Evolutionary conservation across 1,140 invertebrate species (phyloP).

Genomic region (Pteromalus puparum): DNA sequence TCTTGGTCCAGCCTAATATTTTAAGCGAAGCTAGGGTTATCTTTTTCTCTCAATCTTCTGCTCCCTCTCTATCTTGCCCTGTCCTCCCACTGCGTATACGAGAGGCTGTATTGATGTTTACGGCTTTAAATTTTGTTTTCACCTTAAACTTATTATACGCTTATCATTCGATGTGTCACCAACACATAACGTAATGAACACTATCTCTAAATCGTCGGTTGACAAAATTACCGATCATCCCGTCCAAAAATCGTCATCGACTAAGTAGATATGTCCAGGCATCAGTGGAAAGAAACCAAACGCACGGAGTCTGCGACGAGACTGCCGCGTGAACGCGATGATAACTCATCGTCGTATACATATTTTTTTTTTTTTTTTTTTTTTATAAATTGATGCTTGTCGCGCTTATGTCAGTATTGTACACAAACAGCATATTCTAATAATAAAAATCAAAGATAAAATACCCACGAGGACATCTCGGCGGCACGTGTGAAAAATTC

Average conservation of each 20-base stretch:
- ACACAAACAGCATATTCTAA: no score
- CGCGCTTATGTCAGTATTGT: no score
- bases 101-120: no score
- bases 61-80: background rate
- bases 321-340: background rate
- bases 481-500: background rate
- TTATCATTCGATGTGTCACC: background rate
- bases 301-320: background rate
- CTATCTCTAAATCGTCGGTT: no score
- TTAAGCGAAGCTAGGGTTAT: slow-evolving; percentile 16
- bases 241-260: background rate
- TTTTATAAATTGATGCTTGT: background rate
- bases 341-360: background rate
- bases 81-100: background rate
- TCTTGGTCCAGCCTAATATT: slow-evolving; percentile 43
- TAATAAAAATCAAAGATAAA: background rate
- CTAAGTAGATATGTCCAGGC: background rate
- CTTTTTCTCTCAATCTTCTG: slow-evolving; percentile 4
- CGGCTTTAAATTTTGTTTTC: background rate
- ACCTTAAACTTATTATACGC: background rate
- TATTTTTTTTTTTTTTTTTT: background rate
- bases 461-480: background rate
- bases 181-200: no score
- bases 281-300: background rate
- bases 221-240: background rate